A percentile compares a stretch with the other conserved stretches of the same genome.
Conservation (phyloP, 35 echinoderm and acorn worm species). For the Lytechinus pictus region DNA sequence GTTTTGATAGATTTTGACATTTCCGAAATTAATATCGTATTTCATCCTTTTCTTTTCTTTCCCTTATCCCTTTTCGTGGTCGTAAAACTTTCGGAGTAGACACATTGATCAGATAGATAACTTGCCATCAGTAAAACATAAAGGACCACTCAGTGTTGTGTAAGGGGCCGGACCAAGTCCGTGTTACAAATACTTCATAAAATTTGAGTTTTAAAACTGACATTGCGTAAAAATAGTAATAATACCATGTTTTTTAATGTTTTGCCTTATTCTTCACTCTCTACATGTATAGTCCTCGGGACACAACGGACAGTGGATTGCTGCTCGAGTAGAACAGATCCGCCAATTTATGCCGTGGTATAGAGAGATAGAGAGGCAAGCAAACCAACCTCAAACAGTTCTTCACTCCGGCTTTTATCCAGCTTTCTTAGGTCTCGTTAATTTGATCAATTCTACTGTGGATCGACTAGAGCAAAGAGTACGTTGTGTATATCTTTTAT, state of each 20-base stretch:
- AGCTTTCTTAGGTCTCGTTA: neutral
- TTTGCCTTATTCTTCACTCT: neutral
- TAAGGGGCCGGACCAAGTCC: neutral
- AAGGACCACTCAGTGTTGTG: neutral
- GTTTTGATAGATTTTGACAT: too few relatives aligned
- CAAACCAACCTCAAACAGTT: neutral
- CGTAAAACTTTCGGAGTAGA: too few relatives aligned
- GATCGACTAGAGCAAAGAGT: constrained; percentile 25
- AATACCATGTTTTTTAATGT: too few relatives aligned
- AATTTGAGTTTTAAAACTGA: neutral
- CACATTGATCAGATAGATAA: too few relatives aligned
- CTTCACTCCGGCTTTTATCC: neutral
- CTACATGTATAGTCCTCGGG: neutral
- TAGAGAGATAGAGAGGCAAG: neutral
- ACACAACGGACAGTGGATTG: constrained; percentile 22
- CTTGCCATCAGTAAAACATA: too few relatives aligned
- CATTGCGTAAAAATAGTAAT: too few relatives aligned
- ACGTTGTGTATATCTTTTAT: neutral
- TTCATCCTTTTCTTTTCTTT: too few relatives aligned
- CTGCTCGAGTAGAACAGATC: constrained; percentile 14
- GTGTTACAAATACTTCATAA: neutral
- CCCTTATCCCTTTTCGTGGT: too few relatives aligned
- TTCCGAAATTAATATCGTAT: too few relatives aligned
- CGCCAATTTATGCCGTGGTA: constrained; percentile 21
- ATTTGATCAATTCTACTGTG: constrained; percentile 27